phyloP scores from a whole-genome alignment of 2,888 invertebrate genomes.

The Lithophane semibrunnea region DNA sequence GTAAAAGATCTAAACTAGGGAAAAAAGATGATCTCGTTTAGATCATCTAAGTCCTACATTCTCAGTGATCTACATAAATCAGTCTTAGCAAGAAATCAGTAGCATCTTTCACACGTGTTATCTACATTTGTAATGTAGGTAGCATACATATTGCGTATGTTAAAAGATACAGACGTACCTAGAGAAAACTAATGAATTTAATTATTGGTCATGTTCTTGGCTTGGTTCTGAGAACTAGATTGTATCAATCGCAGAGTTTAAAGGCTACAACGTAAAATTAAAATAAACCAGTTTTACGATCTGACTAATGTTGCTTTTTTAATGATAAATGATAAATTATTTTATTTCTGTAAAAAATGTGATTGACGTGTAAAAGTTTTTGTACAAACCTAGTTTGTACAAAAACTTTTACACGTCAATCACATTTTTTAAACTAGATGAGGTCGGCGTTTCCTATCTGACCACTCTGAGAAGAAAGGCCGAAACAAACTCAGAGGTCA shows the following conservation, averaged over 20 bases:
- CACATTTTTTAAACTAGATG: too few relatives aligned
- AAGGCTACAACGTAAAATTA: background rate
- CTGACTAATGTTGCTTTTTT: background rate
- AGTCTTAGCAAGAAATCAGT: background rate
- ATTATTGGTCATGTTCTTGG: slow-evolving; percentile 1
- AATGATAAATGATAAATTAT: too few relatives aligned
- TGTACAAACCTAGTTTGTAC: too few relatives aligned
- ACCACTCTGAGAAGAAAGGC: too few relatives aligned
- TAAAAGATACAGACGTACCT: background rate
- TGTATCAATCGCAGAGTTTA: background rate
- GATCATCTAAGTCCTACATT: too few relatives aligned
- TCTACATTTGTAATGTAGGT: background rate
- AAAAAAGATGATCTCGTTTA: background rate
- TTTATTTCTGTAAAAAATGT: too few relatives aligned
- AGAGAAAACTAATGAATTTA: slow-evolving; percentile 27
- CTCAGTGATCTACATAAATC: background rate
- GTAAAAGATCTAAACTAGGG: background rate
- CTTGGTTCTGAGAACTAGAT: slow-evolving; percentile 12
- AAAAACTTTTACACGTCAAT: too few relatives aligned
- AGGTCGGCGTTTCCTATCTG: too few relatives aligned
- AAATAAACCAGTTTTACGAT: slow-evolving; percentile 19
- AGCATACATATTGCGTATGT: background rate
- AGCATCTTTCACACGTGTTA: slow-evolving; percentile 21
- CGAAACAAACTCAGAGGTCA: too few relatives aligned
- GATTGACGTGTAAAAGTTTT: too few relatives aligned